Evolutionary conservation across 2,797 vertebrate species (phyloP).

Genomic region (Sebastes flavidus): DNA sequence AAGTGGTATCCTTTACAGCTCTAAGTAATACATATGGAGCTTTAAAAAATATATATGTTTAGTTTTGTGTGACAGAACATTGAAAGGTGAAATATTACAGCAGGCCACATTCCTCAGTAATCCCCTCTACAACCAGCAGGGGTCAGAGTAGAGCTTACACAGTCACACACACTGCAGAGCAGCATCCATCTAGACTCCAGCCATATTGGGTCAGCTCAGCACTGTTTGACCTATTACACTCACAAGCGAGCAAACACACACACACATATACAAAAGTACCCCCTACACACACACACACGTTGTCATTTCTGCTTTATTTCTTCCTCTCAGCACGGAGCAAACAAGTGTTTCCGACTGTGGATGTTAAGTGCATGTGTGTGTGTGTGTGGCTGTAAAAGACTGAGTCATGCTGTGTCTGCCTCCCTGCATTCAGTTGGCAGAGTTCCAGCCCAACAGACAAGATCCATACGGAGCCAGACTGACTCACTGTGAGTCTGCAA

Average conservation of each 20-base stretch:
- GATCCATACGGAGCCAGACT: not conserved
- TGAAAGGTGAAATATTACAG: not conserved
- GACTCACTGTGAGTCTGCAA: slow-evolving; percentile 11
- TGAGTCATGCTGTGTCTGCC: slow-evolving; percentile 49
- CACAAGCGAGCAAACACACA: not conserved
- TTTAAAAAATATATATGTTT: not conserved
- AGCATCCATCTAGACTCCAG: not conserved
- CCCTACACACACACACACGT: not conserved
- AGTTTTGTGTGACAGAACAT: not conserved
- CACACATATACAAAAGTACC: not conserved
- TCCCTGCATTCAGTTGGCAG: slow-evolving; percentile 25
- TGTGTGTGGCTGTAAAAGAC: slow-evolving; percentile 8
- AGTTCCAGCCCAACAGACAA: not conserved
- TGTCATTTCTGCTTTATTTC: not conserved
- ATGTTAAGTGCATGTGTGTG: not conserved
- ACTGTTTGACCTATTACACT: not conserved
- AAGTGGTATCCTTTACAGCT: not conserved
- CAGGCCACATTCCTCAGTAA: not conserved
- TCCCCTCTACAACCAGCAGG: slow-evolving; percentile 36
- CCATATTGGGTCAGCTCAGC: not conserved
- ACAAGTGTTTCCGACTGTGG: not conserved
- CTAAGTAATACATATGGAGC: not conserved
- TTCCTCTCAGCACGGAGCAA: not conserved
- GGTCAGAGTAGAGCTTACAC: slow-evolving; percentile 11
- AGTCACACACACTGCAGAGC: not conserved